These are phyloP conservation scores for Sardinella longiceps DNA, from an alignment of 2,797 vertebrate genomes.

Conservation along the genomic window DNA sequence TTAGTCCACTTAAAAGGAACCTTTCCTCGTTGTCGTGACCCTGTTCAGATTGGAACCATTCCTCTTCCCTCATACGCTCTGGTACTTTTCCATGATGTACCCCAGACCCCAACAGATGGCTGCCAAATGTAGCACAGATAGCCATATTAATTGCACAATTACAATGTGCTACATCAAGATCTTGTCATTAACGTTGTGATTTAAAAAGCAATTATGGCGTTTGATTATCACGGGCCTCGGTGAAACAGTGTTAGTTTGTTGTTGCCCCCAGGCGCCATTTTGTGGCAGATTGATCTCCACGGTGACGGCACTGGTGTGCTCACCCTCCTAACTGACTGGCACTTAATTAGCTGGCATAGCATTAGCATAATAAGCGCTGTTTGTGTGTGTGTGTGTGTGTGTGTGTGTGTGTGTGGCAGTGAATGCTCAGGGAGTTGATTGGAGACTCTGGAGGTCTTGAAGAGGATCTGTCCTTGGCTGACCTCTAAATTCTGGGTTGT, in stretches of 20 bases:
- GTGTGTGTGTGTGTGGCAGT: not conserved
- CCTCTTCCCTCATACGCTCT: conserved; percentile 39
- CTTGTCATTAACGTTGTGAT: conserved; percentile 77
- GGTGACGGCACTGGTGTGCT: conserved; percentile 58
- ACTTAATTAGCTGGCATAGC: conserved; percentile 66
- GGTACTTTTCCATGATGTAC: conserved; percentile 61
- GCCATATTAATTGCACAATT: conserved; percentile 79
- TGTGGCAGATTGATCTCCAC: conserved; percentile 68
- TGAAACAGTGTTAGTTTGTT: conserved; percentile 59
- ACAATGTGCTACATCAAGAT: conserved; percentile 77
- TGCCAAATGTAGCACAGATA: conserved; percentile 65
- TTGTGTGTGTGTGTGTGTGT: conserved; percentile 18
- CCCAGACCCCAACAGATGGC: conserved; percentile 72
- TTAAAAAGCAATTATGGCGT: conserved; percentile 79
- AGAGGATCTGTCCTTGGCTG: conserved; percentile 15
- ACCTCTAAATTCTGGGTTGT: conserved; percentile 15
- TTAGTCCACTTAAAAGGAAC: conserved; percentile 4
- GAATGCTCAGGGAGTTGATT: not conserved
- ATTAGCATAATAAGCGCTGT: conserved; percentile 61
- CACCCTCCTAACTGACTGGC: conserved; percentile 67
- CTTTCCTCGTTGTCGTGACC: not conserved
- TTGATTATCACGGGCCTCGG: conserved; percentile 69
- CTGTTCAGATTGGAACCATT: not conserved
- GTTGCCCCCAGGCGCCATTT: conserved; percentile 57
- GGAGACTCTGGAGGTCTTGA: not conserved